phyloP scores from a whole-genome alignment of 2,888 invertebrate genomes.

The Endomychus coccineus region DNA sequence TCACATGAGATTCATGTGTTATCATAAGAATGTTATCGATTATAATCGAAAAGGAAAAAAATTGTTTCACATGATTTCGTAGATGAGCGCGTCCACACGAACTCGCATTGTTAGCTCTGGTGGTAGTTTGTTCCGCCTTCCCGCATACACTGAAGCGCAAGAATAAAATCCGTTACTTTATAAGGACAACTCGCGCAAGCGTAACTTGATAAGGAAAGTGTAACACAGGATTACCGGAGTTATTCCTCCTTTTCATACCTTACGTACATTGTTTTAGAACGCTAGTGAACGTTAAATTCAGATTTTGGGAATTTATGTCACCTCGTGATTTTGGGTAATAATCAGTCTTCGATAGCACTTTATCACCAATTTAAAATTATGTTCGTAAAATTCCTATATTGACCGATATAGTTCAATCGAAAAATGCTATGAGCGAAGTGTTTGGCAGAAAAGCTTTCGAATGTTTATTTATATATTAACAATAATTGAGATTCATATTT shows the following conservation, averaged over 20 bases:
- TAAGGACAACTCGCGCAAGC: conserved; percentile 9
- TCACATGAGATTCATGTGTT: conserved; percentile 1
- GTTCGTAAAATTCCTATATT: no score
- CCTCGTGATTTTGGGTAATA: no score
- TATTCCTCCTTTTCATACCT: conserved; percentile 6
- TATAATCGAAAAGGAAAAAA: not conserved
- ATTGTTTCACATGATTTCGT: conserved; percentile 3
- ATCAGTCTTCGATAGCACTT: no score
- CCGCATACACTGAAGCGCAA: conserved; percentile 10
- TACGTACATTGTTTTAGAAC: no score
- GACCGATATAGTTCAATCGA: no score
- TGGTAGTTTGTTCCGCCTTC: not conserved
- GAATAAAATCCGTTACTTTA: conserved; percentile 6
- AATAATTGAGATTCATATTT: no score
- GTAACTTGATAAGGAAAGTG: conserved; percentile 5
- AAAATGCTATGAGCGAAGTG: no score
- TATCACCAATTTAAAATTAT: no score
- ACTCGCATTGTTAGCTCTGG: not conserved
- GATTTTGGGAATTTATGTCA: no score
- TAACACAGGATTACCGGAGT: conserved; percentile 8
- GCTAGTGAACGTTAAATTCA: no score
- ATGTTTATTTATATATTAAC: no score
- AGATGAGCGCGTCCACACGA: conserved; percentile 6
- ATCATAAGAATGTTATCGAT: not conserved
- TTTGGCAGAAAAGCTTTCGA: no score